Percentiles rank a stretch among this genome's conserved stretches.
phyloP scores from a whole-genome alignment of 2,888 invertebrate genomes.

The Aethes cnicana region DNA sequence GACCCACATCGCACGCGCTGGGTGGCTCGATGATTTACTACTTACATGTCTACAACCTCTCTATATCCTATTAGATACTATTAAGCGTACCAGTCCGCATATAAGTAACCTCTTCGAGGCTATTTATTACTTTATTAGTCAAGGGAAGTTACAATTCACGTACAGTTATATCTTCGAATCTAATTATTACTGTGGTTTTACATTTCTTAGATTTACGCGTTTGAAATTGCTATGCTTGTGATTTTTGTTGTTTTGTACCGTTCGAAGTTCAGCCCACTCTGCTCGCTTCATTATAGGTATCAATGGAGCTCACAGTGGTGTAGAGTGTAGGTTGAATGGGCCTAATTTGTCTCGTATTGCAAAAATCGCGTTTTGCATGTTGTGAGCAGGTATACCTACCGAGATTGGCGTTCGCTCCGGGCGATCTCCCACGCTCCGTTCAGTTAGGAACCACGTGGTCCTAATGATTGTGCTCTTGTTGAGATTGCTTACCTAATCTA shows the following conservation, averaged over 20 bases:
- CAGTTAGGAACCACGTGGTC: slow-evolving; percentile 49
- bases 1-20: slow-evolving; percentile 44
- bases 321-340: slow-evolving; percentile 17
- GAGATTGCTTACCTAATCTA: neutral
- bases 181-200: slow-evolving; percentile 26
- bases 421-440: slow-evolving; percentile 64
- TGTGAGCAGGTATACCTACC: slow-evolving; percentile 34
- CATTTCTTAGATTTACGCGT: slow-evolving; percentile 21
- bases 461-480: neutral
- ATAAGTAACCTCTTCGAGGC: slow-evolving; percentile 33
- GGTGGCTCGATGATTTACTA: slow-evolving; percentile 52
- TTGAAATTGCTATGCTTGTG: slow-evolving; percentile 17
- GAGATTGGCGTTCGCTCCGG: slow-evolving; percentile 41
- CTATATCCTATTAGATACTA: slow-evolving; percentile 43
- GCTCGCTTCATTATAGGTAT: neutral
- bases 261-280: slow-evolving; percentile 16
- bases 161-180: slow-evolving; percentile 26
- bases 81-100: slow-evolving; percentile 40
- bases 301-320: slow-evolving; percentile 6
- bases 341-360: slow-evolving; percentile 46
- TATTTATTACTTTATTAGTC: slow-evolving; percentile 51
- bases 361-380: slow-evolving; percentile 63
- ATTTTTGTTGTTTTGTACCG: slow-evolving; percentile 20
- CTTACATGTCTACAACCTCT: slow-evolving; percentile 43
- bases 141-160: slow-evolving; percentile 31